Percentiles rank a stretch among this genome's conserved stretches.
Conservation (phyloP, 2,113 vertebrate genomes). For the Mystacornis crossleyi region DNA sequence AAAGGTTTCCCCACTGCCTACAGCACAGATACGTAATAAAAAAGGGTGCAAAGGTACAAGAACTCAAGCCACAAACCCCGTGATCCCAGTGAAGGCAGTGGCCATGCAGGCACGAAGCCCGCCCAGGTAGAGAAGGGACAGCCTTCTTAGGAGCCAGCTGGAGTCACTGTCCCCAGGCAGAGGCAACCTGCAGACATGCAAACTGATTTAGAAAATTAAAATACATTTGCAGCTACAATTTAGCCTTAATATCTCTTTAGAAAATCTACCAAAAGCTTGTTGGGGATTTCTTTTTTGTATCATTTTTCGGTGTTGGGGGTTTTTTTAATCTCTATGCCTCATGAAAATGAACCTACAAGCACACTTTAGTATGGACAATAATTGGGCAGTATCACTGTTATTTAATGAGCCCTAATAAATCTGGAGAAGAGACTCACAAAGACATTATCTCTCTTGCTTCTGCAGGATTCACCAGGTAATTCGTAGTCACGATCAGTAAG, state of each 20-base stretch:
- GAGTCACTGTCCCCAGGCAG: neutral
- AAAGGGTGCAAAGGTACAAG: neutral
- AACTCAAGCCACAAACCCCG: accelerated
- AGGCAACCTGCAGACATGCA: neutral
- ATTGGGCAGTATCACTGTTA: neutral
- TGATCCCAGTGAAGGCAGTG: neutral
- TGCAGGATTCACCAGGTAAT: neutral
- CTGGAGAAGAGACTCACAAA: neutral
- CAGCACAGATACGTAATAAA: neutral
- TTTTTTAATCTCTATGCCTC: neutral
- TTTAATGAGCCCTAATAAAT: neutral
- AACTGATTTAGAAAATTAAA: neutral
- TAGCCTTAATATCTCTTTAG: neutral
- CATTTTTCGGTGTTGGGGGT: accelerated
- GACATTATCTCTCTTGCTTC: neutral
- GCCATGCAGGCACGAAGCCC: neutral
- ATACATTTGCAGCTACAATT: neutral
- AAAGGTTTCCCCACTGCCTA: neutral
- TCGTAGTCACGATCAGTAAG: neutral
- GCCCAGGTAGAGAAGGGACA: neutral
- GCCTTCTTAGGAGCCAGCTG: neutral
- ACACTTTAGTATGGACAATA: neutral
- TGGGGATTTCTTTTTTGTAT: neutral
- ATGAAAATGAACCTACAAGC: neutral
- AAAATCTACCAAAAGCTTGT: neutral